These are phyloP conservation scores for Prolemur simus DNA, from an alignment of 2,113 vertebrate species.

Conservation along the genomic window DNA sequence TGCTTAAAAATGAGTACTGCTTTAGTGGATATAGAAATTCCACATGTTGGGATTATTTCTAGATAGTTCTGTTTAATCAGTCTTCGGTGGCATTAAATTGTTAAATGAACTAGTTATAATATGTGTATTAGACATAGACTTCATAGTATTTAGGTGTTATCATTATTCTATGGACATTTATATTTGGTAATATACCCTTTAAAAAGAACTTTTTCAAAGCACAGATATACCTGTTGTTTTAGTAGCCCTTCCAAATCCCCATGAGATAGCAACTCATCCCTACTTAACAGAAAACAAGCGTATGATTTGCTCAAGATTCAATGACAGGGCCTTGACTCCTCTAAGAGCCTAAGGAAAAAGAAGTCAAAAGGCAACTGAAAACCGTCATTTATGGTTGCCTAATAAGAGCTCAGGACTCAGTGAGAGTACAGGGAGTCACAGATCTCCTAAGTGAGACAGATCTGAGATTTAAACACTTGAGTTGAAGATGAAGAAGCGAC, in stretches of 20 bases:
- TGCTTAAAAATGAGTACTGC: conserved; percentile 34
- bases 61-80: background rate
- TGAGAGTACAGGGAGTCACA: background rate
- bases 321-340: background rate
- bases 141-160: background rate
- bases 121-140: background rate
- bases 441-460: background rate
- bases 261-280: background rate
- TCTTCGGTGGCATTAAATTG: background rate
- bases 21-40: background rate
- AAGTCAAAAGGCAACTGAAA: conserved; percentile 9
- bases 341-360: background rate
- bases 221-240: background rate
- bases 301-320: background rate
- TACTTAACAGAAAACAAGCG: background rate
- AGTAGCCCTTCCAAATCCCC: background rate
- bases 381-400: background rate
- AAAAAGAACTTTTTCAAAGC: conserved; percentile 19
- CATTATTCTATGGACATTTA: background rate
- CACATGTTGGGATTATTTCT: conserved; percentile 14
- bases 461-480: background rate
- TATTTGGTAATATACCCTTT: background rate
- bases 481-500: background rate
- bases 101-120: background rate
- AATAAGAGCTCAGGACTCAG: background rate